Conservation (phyloP, 2,113 vertebrate genomes). For the Etheostoma cragini region DNA sequence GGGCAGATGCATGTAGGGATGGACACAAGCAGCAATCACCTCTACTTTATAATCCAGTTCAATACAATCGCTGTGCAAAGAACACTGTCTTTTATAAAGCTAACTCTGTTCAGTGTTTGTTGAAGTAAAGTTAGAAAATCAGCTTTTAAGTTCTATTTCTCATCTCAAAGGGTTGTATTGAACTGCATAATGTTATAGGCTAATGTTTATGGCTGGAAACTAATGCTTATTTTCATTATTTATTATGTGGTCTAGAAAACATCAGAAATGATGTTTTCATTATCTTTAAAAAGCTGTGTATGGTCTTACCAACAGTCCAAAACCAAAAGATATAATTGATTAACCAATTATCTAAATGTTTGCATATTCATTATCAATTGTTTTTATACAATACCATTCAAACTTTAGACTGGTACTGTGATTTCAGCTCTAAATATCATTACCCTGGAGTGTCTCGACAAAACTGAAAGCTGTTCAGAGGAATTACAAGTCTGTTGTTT, state of each 20-base stretch:
- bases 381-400: too few species aligned
- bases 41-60: conserved; percentile 1
- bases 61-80: neutral
- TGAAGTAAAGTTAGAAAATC: neutral
- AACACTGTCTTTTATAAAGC: neutral
- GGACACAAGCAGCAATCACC: conserved; percentile 32
- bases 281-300: neutral
- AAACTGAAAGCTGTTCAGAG: neutral
- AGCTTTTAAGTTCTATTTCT: neutral
- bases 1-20: neutral
- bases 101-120: neutral
- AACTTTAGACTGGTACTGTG: too few species aligned
- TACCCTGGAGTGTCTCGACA: neutral
- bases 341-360: neutral
- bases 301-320: neutral
- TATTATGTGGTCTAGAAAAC: neutral
- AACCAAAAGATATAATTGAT: neutral
- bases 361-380: neutral
- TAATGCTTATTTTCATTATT: neutral
- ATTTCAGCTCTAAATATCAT: neutral
- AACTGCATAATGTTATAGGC: neutral
- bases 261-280: neutral
- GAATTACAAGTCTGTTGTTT: neutral
- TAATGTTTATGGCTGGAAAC: neutral
- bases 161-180: neutral